phyloP scores from a whole-genome alignment of 2,113 vertebrate genomes.

The Paramormyrops kingsleyae region DNA sequence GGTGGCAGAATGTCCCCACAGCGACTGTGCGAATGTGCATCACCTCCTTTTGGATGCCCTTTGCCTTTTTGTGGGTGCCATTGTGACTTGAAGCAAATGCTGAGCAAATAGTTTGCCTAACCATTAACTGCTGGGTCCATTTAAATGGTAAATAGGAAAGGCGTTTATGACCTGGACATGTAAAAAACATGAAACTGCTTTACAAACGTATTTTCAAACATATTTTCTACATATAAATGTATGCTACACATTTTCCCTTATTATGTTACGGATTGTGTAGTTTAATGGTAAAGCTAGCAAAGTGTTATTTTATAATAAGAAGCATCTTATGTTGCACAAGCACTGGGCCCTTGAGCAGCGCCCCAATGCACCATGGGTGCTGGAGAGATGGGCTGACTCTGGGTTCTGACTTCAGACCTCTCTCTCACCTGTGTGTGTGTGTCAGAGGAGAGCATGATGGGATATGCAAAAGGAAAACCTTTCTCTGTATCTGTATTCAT shows the following conservation, averaged over 20 bases:
- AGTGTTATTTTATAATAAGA: not conserved
- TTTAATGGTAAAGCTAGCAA: not conserved
- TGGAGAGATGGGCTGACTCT: not conserved
- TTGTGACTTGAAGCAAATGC: slow-evolving; percentile 67
- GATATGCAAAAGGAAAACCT: not conserved
- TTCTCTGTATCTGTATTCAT: not conserved
- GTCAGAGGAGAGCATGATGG: not conserved
- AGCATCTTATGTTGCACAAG: not conserved
- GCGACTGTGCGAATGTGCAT: slow-evolving; percentile 52
- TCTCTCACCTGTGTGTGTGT: not conserved
- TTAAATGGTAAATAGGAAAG: slow-evolving; percentile 47
- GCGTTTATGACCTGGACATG: slow-evolving; percentile 34
- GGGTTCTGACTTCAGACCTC: not conserved
- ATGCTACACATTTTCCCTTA: not conserved
- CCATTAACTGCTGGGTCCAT: slow-evolving; percentile 65
- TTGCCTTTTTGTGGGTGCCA: slow-evolving; percentile 59
- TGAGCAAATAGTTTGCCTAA: slow-evolving; percentile 71
- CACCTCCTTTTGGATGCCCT: slow-evolving; percentile 63
- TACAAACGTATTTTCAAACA: not conserved
- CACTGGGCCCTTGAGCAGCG: not conserved
- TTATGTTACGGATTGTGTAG: not conserved
- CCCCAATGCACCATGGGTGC: not conserved
- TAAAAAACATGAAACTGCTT: not conserved
- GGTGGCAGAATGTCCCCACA: slow-evolving; percentile 66
- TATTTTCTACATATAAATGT: not conserved